Evolutionary conservation across 2,888 invertebrate species (phyloP).

Genomic region (Caenorhabditis plicata): DNA sequence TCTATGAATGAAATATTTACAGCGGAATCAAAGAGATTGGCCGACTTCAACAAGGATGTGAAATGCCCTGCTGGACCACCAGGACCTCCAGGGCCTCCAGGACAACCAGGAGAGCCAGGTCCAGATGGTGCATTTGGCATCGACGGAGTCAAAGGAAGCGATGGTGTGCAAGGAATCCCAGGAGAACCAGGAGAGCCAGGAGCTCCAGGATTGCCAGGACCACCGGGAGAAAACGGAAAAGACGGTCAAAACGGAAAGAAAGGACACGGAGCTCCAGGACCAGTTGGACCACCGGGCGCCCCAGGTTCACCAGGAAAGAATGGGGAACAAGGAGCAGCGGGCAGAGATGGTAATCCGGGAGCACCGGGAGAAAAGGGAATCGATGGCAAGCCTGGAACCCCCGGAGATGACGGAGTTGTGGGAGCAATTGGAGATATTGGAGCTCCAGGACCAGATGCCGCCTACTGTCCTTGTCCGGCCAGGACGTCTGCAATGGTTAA

Average conservation of each 20-base stretch:
- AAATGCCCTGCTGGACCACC: constrained; percentile 33
- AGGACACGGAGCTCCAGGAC: constrained; percentile 28
- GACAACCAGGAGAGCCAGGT: constrained; percentile 28
- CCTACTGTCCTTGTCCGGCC: constrained; percentile 28
- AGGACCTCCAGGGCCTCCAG: constrained; percentile 31
- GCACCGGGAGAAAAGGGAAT: constrained; percentile 20
- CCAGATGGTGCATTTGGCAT: constrained; percentile 23
- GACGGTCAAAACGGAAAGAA: constrained; percentile 21
- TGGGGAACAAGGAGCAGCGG: constrained; percentile 26
- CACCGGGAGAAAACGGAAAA: constrained; percentile 23
- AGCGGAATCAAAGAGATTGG: constrained; percentile 14
- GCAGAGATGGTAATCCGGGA: constrained; percentile 30
- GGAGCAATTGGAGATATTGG: constrained; percentile 21
- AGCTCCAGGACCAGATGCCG: constrained; percentile 27
- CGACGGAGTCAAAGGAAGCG: constrained; percentile 25
- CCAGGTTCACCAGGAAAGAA: constrained; percentile 23
- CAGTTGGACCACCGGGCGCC: constrained; percentile 15
- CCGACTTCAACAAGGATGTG: constrained; percentile 24
- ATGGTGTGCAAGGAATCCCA: constrained; percentile 21
- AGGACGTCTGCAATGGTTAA: constrained; percentile 25
- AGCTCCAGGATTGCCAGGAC: constrained; percentile 28
- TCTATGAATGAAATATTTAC: no score
- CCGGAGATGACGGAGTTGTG: constrained; percentile 18
- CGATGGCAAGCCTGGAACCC: constrained; percentile 19
- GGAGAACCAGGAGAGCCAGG: constrained; percentile 24